phyloP scores from a whole-genome alignment of 2,888 invertebrate genomes.

The Amorpha juglandis region DNA sequence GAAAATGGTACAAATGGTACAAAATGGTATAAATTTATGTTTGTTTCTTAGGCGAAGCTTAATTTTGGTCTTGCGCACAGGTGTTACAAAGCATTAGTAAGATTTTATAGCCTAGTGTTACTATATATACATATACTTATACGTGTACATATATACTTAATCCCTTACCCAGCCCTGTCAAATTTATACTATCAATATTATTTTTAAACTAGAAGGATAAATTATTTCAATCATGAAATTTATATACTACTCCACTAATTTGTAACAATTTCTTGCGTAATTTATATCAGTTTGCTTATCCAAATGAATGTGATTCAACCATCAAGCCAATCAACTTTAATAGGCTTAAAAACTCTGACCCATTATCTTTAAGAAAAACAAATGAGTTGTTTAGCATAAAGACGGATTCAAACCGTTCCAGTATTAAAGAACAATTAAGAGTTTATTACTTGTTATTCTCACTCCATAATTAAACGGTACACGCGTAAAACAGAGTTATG shows the following conservation, averaged over 20 bases:
- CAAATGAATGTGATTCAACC: conserved; percentile 1
- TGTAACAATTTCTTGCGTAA: neutral
- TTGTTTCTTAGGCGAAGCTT: too few relatives aligned
- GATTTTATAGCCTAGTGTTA: too few relatives aligned
- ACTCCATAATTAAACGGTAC: conserved; percentile 1
- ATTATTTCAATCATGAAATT: too few relatives aligned
- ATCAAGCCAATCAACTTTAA: neutral
- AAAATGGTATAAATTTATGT: neutral
- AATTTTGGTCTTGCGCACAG: too few relatives aligned
- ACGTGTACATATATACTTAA: too few relatives aligned
- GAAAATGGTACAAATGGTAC: neutral
- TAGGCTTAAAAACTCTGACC: conserved; percentile 3
- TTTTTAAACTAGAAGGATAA: too few relatives aligned
- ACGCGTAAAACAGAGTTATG: conserved; percentile 6
- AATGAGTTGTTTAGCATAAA: conserved; percentile 13
- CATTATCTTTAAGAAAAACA: conserved; percentile 6
- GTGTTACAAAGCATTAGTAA: too few relatives aligned
- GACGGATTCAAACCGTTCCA: neutral
- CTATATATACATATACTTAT: too few relatives aligned
- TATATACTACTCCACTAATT: too few relatives aligned
- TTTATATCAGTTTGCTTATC: neutral
- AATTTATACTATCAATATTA: too few relatives aligned
- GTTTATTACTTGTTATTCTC: conserved; percentile 15
- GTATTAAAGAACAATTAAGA: neutral
- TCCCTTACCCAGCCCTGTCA: too few relatives aligned